Percentiles rank a stretch among this genome's conserved stretches.
These are phyloP conservation scores for Hydrochoerus hydrochaeris DNA, from an alignment of 2,113 vertebrate genomes.

Conservation along the genomic window DNA sequence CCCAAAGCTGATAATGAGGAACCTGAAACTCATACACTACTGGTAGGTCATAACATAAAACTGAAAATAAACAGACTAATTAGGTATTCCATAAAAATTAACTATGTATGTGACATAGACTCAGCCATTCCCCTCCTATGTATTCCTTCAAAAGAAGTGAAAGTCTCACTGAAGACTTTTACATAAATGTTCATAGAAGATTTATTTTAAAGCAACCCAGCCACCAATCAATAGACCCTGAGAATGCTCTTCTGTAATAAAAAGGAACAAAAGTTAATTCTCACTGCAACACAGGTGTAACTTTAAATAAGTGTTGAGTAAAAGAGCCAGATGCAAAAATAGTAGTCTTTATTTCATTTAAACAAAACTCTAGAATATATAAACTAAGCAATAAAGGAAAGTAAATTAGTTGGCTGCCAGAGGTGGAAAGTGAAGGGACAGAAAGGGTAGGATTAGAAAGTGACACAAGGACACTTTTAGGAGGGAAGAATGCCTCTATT, in stretches of 20 bases:
- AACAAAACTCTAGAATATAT: neutral
- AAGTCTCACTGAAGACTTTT: neutral
- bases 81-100: neutral
- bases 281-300: neutral
- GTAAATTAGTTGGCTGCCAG: no score
- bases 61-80: neutral
- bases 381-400: neutral
- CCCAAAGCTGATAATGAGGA: neutral
- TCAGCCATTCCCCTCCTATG: neutral
- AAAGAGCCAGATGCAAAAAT: neutral
- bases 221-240: neutral
- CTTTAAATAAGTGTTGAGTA: neutral
- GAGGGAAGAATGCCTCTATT: neutral
- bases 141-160: neutral
- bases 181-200: neutral
- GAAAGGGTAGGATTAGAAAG: neutral
- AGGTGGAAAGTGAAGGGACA: neutral
- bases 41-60: neutral
- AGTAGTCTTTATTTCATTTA: neutral
- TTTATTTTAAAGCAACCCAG: neutral
- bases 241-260: neutral
- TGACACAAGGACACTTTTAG: neutral
- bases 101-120: neutral
- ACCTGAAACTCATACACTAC: neutral
- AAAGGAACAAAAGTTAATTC: neutral